These are phyloP conservation scores for Achroia grisella DNA, from an alignment of 1,140 invertebrate species.

Conservation along the genomic window DNA sequence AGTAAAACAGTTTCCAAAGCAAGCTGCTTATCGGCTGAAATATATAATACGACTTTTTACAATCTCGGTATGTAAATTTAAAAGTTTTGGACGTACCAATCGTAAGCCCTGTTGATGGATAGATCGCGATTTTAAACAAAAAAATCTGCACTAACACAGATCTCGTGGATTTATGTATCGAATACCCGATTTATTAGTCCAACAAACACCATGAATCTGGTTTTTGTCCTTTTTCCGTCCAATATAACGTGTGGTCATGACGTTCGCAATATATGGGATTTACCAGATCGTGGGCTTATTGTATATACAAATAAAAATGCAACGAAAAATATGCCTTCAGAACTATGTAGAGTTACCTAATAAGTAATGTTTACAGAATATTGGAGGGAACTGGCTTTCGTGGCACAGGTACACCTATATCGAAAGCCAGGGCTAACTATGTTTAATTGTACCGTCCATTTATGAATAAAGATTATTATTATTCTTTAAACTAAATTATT, in stretches of 20 bases:
- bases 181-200: conserved; percentile 28
- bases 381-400: no score
- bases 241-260: conserved; percentile 19
- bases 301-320: conserved; percentile 22
- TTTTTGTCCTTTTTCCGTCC: neutral
- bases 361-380: conserved; percentile 9
- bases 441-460: no score
- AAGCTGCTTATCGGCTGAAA: neutral
- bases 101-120: neutral
- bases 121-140: neutral
- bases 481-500: no score
- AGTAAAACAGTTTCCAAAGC: neutral
- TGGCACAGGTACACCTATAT: no score
- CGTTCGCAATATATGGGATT: conserved; percentile 22
- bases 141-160: conserved; percentile 18
- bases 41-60: neutral
- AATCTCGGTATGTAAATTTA: neutral
- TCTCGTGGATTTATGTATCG: conserved; percentile 25
- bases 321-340: neutral
- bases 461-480: no score
- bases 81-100: neutral
- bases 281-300: conserved; percentile 13
- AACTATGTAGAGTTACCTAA: no score
- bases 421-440: no score
- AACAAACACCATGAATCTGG: conserved; percentile 19